Conservation (phyloP, 2,113 vertebrate species). For the Ranitomeya imitator region DNA sequence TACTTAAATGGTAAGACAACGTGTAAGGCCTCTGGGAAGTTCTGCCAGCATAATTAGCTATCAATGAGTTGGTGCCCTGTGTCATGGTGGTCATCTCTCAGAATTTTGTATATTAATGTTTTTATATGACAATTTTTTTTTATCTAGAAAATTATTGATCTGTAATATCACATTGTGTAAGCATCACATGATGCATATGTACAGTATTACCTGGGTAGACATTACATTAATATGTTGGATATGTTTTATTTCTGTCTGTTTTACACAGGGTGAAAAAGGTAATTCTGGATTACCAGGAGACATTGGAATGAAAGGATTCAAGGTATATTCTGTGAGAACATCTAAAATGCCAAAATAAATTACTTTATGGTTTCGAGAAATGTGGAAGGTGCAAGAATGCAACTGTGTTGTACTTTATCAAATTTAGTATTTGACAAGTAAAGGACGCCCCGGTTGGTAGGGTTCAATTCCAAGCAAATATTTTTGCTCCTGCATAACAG, state of each 20-base stretch:
- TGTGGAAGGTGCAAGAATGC: neutral
- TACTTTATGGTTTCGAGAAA: neutral
- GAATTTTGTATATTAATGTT: too few species aligned
- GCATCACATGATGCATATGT: too few species aligned
- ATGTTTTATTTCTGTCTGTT: neutral
- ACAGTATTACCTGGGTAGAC: neutral
- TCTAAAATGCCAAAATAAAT: neutral
- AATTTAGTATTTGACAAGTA: neutral
- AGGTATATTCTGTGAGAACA: constrained; percentile 68
- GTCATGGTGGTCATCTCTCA: too few species aligned
- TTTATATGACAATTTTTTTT: too few species aligned
- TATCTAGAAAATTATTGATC: too few species aligned
- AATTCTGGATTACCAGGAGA: constrained; percentile 75
- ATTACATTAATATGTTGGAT: neutral
- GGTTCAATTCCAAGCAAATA: neutral
- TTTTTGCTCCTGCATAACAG: neutral
- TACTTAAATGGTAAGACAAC: neutral
- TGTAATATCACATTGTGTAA: too few species aligned
- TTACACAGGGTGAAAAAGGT: constrained; percentile 76
- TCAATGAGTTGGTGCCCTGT: too few species aligned
- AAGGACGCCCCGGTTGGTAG: neutral
- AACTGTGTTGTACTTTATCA: neutral
- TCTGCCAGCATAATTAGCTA: too few species aligned
- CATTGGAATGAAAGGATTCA: constrained; percentile 76
- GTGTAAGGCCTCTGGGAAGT: neutral